phyloP scores from a whole-genome alignment of 2,888 invertebrate genomes.

The Thereva nobilitata region DNA sequence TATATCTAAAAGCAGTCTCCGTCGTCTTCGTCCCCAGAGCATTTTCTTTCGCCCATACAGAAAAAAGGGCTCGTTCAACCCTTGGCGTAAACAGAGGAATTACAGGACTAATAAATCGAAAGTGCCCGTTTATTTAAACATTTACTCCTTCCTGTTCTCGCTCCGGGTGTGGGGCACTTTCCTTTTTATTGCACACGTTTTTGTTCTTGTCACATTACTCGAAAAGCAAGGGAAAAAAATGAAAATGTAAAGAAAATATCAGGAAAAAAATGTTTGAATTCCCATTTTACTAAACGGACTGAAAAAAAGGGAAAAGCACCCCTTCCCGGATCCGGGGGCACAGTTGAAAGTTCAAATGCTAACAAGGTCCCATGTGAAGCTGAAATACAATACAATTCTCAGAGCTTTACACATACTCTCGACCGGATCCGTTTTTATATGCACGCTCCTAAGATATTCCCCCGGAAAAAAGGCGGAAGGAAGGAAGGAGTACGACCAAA shows the following conservation, averaged over 20 bases:
- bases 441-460: conserved; percentile 27
- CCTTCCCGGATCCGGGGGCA: conserved; percentile 12
- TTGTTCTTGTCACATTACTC: conserved; percentile 27
- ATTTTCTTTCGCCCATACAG: conserved; percentile 2
- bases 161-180: conserved; percentile 17
- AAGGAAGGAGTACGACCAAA: conserved; percentile 18
- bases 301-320: conserved; percentile 23
- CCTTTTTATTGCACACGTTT: conserved; percentile 12
- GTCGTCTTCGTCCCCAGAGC: no score
- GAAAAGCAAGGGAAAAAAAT: conserved; percentile 17
- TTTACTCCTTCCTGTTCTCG: conserved; percentile 30
- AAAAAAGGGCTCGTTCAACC: neutral
- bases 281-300: conserved; percentile 34
- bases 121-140: conserved; percentile 34
- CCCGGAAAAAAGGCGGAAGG: neutral
- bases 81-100: conserved; percentile 24
- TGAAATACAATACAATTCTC: conserved; percentile 26
- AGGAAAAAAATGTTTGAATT: conserved; percentile 26
- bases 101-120: conserved; percentile 33
- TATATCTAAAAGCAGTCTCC: neutral
- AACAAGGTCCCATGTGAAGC: conserved; percentile 39
- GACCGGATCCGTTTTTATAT: conserved; percentile 29
- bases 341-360: conserved; percentile 40
- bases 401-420: conserved; percentile 29
- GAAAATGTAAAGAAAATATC: conserved; percentile 2